These are phyloP conservation scores for Dasysyrphus tricinctus DNA, from an alignment of 2,888 invertebrate genomes.

Conservation along the genomic window DNA sequence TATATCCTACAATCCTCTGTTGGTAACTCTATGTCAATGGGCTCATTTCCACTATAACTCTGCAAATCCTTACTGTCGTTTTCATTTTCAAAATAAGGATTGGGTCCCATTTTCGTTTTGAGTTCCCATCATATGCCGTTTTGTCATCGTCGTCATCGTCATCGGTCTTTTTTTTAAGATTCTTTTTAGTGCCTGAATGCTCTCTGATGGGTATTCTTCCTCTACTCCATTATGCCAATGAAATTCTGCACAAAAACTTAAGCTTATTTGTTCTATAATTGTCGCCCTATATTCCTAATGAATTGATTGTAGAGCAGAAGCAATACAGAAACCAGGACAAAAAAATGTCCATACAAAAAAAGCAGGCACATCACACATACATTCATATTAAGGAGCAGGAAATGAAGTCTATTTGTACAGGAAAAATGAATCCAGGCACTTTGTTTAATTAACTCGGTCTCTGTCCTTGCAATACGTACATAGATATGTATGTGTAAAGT, in stretches of 20 bases:
- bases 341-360: not conserved
- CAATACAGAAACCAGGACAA: slow-evolving; percentile 7
- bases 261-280: slow-evolving; percentile 56
- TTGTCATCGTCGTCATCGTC: not conserved
- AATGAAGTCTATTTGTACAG: slow-evolving; percentile 54
- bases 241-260: slow-evolving; percentile 47
- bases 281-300: slow-evolving; percentile 42
- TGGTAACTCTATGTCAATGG: not conserved
- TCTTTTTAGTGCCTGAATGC: not conserved
- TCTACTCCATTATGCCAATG: slow-evolving; percentile 50
- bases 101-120: not conserved
- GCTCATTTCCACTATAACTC: not conserved
- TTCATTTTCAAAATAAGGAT: not conserved
- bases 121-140: not conserved
- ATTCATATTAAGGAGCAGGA: slow-evolving; percentile 21
- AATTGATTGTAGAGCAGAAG: slow-evolving; percentile 49
- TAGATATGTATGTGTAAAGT: not conserved
- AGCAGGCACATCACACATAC: not conserved
- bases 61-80: slow-evolving; percentile 1
- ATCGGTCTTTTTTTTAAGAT: not conserved
- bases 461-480: slow-evolving; percentile 52
- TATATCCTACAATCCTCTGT: not conserved
- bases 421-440: slow-evolving; percentile 64
- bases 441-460: slow-evolving; percentile 69
- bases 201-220: slow-evolving; percentile 26